phyloP scores from a whole-genome alignment of 2,888 invertebrate species.

The Ypsolopha sequella region DNA sequence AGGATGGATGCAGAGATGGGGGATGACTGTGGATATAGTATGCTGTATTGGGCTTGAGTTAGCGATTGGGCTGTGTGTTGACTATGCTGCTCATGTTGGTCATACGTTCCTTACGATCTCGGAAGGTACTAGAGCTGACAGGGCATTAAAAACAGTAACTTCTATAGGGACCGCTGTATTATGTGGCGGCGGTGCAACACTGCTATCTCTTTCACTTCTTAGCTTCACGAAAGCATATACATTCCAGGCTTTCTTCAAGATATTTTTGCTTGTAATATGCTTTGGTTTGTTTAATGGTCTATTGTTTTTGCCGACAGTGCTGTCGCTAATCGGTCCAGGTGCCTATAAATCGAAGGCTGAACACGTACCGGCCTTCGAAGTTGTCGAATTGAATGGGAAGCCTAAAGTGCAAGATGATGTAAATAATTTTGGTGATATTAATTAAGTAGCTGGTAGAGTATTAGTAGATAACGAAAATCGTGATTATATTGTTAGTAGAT shows the following conservation, averaged over 20 bases:
- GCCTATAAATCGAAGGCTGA: conserved; percentile 37
- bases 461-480: too few species aligned
- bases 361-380: conserved; percentile 28
- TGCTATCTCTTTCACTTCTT: conserved; percentile 79
- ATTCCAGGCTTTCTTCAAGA: conserved; percentile 81
- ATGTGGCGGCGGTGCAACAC: conserved; percentile 82
- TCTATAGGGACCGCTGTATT: conserved; percentile 83
- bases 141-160: conserved; percentile 75
- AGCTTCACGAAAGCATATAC: conserved; percentile 81
- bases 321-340: conserved; percentile 79
- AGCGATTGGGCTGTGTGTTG: conserved; percentile 86
- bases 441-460: too few species aligned
- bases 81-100: conserved; percentile 86
- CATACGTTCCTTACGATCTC: conserved; percentile 80
- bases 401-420: not conserved
- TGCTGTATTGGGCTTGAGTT: conserved; percentile 85
- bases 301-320: conserved; percentile 79
- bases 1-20: conserved; percentile 86
- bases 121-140: conserved; percentile 62
- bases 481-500: too few species aligned
- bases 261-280: conserved; percentile 80
- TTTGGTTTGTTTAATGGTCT: conserved; percentile 86
- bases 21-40: conserved; percentile 84
- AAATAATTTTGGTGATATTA: too few species aligned
- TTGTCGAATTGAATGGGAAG: conserved; percentile 45